Evolutionary conservation across 2,888 invertebrate genomes (phyloP), one percentile per base, ranked within the genome.

Genomic region (Apeira syringaria): DNA sequence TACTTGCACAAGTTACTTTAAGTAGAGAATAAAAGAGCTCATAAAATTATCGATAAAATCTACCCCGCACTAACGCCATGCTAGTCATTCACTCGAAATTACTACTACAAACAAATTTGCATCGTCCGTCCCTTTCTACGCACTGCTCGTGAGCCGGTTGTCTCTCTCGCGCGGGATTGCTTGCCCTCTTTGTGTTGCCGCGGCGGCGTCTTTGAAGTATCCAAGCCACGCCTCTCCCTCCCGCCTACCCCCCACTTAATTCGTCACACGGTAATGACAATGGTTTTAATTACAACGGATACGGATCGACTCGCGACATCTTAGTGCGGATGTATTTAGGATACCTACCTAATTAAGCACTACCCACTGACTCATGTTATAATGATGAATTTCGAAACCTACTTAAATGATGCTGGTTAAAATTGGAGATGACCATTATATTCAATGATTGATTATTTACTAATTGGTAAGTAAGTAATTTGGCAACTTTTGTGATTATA

Each of bases 211-310:
- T 87, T 89, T 89, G 86, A 86, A 71, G 78, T 76, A 47, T 44
- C 29, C 47, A 71, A 56, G 71, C 84, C 83, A 74, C 86, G 85
- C 87, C 87, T 69, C 57, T 59, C 61, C 67, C 70, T 66, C 66
- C 67, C 68, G 60, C 71, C 56, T 67, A 53, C 68, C 68, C 68
- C 59, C 64, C 66, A 71, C 69, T 77, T 80, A 81, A 86, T 87
- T 85, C 84, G 86, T 87, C 85, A 86, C 82, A 78, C 81, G 83
- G 56, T 85, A 86, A 86, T 82, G 85, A 87, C 84, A 85, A 81
- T 79, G 78, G 64, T 75, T 86, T 86, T 87, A 88, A 87, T 88
- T 86, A 82, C 61, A 74, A 61, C 67, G 74, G 75, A 80, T 79
- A 72, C 58, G 53, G 67, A 74, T 67, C 64, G 65, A 56, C 61